Evolutionary conservation across 2,797 vertebrate species (phyloP).

Genomic region (Luscinia luscinia): DNA sequence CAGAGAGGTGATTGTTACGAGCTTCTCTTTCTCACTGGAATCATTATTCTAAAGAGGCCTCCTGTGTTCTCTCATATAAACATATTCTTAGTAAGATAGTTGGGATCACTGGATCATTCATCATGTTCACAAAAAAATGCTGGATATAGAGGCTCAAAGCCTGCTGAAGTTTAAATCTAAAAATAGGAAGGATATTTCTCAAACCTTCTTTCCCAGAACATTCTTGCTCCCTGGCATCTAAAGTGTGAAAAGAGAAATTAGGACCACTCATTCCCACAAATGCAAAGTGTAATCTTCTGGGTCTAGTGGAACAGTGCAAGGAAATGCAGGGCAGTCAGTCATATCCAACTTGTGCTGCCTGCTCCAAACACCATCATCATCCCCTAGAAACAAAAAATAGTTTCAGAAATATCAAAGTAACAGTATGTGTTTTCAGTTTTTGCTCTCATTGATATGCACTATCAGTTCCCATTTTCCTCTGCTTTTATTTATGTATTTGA

Average conservation of each 20-base stretch:
- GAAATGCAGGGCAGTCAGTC: not conserved
- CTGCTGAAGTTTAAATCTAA: conserved; percentile 12
- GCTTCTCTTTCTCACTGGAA: conserved; percentile 40
- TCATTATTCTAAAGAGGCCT: conserved; percentile 61
- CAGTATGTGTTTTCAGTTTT: not conserved
- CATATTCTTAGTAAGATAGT: not conserved
- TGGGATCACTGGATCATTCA: conserved; percentile 23
- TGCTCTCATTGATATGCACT: not conserved
- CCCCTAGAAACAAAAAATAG: not conserved
- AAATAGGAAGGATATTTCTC: not conserved
- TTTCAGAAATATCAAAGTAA: not conserved
- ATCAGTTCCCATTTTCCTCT: not conserved
- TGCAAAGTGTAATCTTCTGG: not conserved
- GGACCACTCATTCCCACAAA: not conserved
- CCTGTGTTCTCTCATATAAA: conserved; percentile 6
- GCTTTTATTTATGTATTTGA: not conserved
- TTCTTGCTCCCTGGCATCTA: not conserved
- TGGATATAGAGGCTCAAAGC: conserved; percentile 1
- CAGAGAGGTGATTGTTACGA: not conserved
- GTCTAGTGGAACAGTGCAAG: not conserved
- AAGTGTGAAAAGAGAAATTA: not conserved
- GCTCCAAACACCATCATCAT: not conserved
- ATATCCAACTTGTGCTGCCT: not conserved
- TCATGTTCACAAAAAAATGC: not conserved
- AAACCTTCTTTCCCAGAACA: not conserved